Conservation (phyloP, 2,888 invertebrate species). For the Thymelicus acteon region DNA sequence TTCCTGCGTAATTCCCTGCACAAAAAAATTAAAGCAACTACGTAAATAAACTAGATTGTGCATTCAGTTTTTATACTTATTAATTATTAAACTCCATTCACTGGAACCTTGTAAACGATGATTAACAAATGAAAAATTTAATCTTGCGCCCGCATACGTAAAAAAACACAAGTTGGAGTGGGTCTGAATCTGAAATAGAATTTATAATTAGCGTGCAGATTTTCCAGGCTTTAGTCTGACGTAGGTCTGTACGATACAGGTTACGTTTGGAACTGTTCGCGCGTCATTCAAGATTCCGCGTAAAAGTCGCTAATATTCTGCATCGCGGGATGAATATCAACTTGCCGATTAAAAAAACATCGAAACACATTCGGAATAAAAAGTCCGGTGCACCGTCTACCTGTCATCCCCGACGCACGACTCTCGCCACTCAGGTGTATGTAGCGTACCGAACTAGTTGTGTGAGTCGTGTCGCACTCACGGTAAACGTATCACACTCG, state of each 20-base stretch:
- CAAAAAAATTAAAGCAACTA: not conserved
- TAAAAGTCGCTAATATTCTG: slow-evolving; percentile 35
- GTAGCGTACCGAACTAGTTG: slow-evolving; percentile 69
- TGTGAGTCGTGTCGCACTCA: slow-evolving; percentile 47
- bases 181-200: slow-evolving; percentile 10
- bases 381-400: slow-evolving; percentile 62
- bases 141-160: not conserved
- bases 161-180: slow-evolving; percentile 13
- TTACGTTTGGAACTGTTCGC: slow-evolving; percentile 18
- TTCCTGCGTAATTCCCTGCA: not conserved
- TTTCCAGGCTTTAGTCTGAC: slow-evolving; percentile 7
- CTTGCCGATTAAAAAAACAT: slow-evolving; percentile 50
- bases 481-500: slow-evolving; percentile 27
- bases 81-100: slow-evolving; percentile 12
- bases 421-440: slow-evolving; percentile 67
- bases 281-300: slow-evolving; percentile 38
- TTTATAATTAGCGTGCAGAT: slow-evolving; percentile 1
- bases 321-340: slow-evolving; percentile 45
- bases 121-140: slow-evolving; percentile 25
- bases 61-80: not conserved
- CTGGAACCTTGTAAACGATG: slow-evolving; percentile 21
- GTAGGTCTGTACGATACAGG: not conserved
- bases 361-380: slow-evolving; percentile 61
- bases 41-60: slow-evolving; percentile 1
- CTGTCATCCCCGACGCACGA: slow-evolving; percentile 59